A percentile compares a stretch with the other conserved stretches of the same genome.
phyloP scores from a whole-genome alignment of 2,113 vertebrate species.

The Gopherus flavomarginatus region DNA sequence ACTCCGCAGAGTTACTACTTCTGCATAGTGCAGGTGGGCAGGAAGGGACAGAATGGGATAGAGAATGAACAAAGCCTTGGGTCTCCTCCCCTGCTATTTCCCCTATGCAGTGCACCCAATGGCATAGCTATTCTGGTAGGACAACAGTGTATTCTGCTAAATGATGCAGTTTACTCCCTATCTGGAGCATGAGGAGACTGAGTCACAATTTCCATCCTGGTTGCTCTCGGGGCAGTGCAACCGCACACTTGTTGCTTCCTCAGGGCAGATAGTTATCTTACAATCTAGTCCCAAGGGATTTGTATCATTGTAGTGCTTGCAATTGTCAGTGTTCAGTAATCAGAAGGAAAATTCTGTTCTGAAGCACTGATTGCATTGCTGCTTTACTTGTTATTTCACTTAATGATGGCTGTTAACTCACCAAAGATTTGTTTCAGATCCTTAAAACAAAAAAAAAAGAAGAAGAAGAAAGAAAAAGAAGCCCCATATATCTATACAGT shows the following conservation, averaged over 20 bases:
- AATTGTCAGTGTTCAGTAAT: not conserved
- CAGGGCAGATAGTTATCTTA: not conserved
- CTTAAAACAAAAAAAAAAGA: not conserved
- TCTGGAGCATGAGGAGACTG: not conserved
- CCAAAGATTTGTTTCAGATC: not conserved
- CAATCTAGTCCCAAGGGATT: not conserved
- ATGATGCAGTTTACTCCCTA: not conserved
- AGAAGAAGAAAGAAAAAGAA: no score
- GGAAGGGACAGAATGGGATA: not conserved
- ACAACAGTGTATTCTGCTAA: not conserved
- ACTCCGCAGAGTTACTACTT: not conserved
- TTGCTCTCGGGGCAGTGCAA: not conserved
- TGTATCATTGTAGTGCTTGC: accelerated
- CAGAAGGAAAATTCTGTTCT: not conserved
- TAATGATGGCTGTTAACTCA: constrained; percentile 9
- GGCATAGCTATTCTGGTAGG: not conserved
- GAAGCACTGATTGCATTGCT: not conserved
- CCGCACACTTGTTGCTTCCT: not conserved
- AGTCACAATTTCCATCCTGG: not conserved
- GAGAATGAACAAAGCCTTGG: not conserved
- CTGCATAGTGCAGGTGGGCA: not conserved
- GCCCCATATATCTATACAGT: not conserved
- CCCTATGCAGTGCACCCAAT: not conserved
- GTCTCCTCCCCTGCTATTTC: not conserved
- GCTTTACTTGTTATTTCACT: not conserved